Conservation (phyloP, 64 coral and sea anemone species). For the Pocillopora damicornis region DNA sequence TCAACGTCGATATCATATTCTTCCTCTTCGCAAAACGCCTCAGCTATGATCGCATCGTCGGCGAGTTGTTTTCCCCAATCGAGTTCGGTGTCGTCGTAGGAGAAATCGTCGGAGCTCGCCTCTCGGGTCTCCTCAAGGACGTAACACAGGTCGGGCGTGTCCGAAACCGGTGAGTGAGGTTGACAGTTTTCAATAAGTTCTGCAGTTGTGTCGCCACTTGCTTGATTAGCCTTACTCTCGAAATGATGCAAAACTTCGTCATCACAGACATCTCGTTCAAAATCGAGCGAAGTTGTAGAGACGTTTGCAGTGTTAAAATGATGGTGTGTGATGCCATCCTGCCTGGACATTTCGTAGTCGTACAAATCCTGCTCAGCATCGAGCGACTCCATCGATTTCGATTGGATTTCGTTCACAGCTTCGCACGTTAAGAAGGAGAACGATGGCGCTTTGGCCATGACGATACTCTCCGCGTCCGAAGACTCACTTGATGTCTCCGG, state of each 20-base stretch:
- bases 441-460: slow-evolving; percentile 45
- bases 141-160: slow-evolving; percentile 23
- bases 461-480: slow-evolving; percentile 61
- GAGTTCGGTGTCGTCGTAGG: slow-evolving; percentile 78
- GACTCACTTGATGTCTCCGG: slow-evolving; percentile 29
- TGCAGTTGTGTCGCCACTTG: background rate
- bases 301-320: background rate
- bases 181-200: slow-evolving; percentile 76
- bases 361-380: slow-evolving; percentile 12
- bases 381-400: slow-evolving; percentile 26
- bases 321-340: background rate
- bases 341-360: slow-evolving; percentile 22
- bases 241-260: slow-evolving; percentile 12
- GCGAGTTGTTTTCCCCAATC: slow-evolving; percentile 59
- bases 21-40: slow-evolving; percentile 44
- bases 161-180: slow-evolving; percentile 34
- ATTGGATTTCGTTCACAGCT: slow-evolving; percentile 31
- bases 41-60: slow-evolving; percentile 52
- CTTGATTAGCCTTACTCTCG: background rate
- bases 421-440: slow-evolving; percentile 61
- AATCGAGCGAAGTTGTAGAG: background rate
- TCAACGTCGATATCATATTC: slow-evolving; percentile 16
- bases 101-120: slow-evolving; percentile 67
- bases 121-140: slow-evolving; percentile 63
- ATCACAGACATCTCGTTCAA: background rate